A percentile compares a stretch with the other conserved stretches of the same genome.
Evolutionary conservation across 2,113 vertebrate species (phyloP).

Genomic region (Dermatemys mawii): DNA sequence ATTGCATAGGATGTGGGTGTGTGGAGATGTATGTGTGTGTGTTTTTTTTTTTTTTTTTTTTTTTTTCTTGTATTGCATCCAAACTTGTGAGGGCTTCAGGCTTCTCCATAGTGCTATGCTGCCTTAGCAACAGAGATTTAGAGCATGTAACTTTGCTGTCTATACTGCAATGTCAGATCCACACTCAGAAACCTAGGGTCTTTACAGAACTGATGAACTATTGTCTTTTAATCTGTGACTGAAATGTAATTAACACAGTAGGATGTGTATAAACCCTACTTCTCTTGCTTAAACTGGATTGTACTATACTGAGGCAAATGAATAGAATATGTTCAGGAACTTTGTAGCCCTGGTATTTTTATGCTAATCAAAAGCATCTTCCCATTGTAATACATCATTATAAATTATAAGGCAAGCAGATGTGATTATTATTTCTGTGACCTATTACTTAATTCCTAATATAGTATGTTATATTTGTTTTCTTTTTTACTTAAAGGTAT

Average conservation of each 20-base stretch:
- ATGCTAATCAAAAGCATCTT: not conserved
- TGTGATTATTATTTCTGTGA: not conserved
- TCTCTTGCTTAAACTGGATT: not conserved
- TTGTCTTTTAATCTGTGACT: not conserved
- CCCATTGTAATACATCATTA: not conserved
- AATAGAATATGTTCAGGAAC: not conserved
- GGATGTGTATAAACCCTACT: not conserved
- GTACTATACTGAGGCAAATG: not conserved
- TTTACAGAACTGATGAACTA: not conserved
- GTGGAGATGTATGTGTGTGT: rapidly evolving
- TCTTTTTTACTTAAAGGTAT: constrained; percentile 85
- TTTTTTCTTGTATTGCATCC: not conserved
- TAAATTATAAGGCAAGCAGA: not conserved
- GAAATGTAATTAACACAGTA: not conserved
- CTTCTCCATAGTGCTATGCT: constrained; percentile 3
- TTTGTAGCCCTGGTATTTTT: not conserved
- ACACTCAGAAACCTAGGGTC: not conserved
- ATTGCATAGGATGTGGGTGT: not conserved
- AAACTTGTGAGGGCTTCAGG: not conserved
- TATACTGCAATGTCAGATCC: not conserved
- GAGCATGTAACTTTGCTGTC: not conserved
- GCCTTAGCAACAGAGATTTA: constrained; percentile 32
- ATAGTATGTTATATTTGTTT: constrained; percentile 5
- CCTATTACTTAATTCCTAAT: constrained; percentile 4
- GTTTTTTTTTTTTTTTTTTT: not conserved